Percentiles rank a stretch among this genome's conserved stretches.
phyloP scores from a whole-genome alignment of 2,797 vertebrate species.

The Tragopan temminckii region DNA sequence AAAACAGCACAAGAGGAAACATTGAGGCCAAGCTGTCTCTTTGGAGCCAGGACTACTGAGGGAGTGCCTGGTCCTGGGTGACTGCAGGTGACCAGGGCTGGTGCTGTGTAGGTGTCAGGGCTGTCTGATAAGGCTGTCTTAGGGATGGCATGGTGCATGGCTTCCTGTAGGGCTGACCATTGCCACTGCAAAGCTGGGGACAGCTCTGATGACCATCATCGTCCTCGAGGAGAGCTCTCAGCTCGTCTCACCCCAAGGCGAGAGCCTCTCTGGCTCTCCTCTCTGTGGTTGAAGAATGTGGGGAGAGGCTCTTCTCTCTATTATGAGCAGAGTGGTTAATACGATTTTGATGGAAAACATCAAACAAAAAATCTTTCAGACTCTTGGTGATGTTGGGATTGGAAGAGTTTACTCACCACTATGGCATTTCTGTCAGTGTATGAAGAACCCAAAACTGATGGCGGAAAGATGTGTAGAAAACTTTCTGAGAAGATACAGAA shows the following conservation, averaged over 20 bases:
- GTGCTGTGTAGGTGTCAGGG: not conserved
- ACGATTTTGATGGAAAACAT: not conserved
- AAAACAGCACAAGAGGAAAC: not conserved
- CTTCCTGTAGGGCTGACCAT: fast-evolving
- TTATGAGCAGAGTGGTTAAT: not conserved
- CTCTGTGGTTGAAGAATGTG: fast-evolving
- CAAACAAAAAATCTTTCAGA: not conserved
- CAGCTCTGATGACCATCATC: not conserved
- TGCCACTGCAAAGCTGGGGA: fast-evolving
- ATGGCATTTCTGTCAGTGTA: not conserved
- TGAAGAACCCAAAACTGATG: not conserved
- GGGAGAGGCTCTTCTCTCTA: not conserved
- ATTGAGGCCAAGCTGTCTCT: not conserved
- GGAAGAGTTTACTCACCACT: not conserved
- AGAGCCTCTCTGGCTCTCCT: not conserved
- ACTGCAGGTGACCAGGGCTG: fast-evolving
- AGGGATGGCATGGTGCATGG: not conserved
- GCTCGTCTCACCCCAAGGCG: not conserved
- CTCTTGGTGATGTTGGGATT: not conserved
- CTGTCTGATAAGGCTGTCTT: not conserved
- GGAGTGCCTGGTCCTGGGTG: not conserved
- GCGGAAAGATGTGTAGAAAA: not conserved
- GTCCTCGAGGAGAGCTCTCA: not conserved
- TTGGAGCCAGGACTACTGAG: not conserved
- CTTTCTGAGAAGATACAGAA: not conserved